Evolutionary conservation across 2,888 invertebrate species (phyloP), one percentile per base, ranked within the genome.

Genomic region (Labia minor): DNA sequence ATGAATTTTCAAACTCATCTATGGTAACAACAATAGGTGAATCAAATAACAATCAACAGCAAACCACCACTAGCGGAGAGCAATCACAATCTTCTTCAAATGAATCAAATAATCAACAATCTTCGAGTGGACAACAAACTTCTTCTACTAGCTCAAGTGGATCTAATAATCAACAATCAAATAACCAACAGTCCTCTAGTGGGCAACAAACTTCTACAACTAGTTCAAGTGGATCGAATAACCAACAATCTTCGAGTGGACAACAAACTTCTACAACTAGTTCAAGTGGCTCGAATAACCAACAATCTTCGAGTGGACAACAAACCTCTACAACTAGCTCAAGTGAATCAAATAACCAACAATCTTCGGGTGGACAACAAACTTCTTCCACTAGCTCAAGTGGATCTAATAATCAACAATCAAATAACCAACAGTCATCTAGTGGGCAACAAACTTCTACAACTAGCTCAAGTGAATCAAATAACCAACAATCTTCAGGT

Each of bases 401-500:
- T 49, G 49, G 49, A 49, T n/a, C n/a, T 16, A 49, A 14, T 49
- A 49, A 49, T 16, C 49, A 49, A 49, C 49, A 49, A 49, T 8
- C n/a, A 8, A n/a, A n/a, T n/a, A n/a, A n/a, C 33, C 33, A 33
- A 33, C 33, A 33, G 11, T 8, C 6, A 8, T 33, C 33, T 33
- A 33, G 33, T 49, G 16, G 49, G 3, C 49, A 49, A 49, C 49
- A 49, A 49, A 49, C 49, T 49, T 49, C 49, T 8, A 49, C 49
- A 49, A 49, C 49, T 49, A 33, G 18, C 3, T 16, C 14, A 14
- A 49, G 49, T 14, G 21, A 21, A 64, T 21, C 37, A 1, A 19
- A 63, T 11, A 66, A 63, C 37, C 26, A 63, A 26, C 66, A 66
- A 16, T 20, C 21, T 61, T 61, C 65, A 20, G 16, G 11, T 6